Base-by-base conservation (phyloP, 2,888 invertebrate genomes). In the Caenorhabditis sp. region DNA sequence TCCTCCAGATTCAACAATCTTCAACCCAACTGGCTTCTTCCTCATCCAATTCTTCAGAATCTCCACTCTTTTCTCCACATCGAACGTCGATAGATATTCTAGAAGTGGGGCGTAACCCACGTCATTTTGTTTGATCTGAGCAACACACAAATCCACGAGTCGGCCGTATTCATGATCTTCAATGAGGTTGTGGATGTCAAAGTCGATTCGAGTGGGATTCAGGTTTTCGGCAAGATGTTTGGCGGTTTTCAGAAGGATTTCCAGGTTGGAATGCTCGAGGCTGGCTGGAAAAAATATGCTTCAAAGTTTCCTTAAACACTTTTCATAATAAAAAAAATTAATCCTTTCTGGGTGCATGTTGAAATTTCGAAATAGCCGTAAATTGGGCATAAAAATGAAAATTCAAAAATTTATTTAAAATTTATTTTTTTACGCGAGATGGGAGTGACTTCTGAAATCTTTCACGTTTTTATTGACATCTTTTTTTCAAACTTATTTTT, bases 11-110 rank as follows among this genome's bases (percentile, higher is more conserved):
- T n/a, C n/a, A n/a, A 2, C 12, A 20, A 10, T 36, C 17, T 58
- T 60, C 60, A 36, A 21, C 1, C 20, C 14, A 3, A 56, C 8
- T 2, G 8, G 2, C 49, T 23, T 43, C 8, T 14, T 23, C 3
- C 69, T 71, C 65, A 80, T 75, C 74, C 77, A 82, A 36, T 76
- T 74, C 23, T 63, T 60, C 14, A 72, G 78, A 58, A 78, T 62
- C 10, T 83, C 67, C 21, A 82, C 64, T n/a, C 84, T 62, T 53
- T 72, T 76, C 10, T 65, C 52, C 0, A 78, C 63, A n/a, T 77
- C 73, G 25, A 59, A 57, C 1, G 69, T 80, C 0, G 80, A 72
- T n/a, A 84, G 59, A 62, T 67, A 84, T 27, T 75, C 77, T 50
- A 84, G 63, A 31, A 76, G 70, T 26, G 70, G 65, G 26, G 69